Evolutionary conservation across 2,888 invertebrate genomes (phyloP).

Genomic region (Epicampocera succincta): DNA sequence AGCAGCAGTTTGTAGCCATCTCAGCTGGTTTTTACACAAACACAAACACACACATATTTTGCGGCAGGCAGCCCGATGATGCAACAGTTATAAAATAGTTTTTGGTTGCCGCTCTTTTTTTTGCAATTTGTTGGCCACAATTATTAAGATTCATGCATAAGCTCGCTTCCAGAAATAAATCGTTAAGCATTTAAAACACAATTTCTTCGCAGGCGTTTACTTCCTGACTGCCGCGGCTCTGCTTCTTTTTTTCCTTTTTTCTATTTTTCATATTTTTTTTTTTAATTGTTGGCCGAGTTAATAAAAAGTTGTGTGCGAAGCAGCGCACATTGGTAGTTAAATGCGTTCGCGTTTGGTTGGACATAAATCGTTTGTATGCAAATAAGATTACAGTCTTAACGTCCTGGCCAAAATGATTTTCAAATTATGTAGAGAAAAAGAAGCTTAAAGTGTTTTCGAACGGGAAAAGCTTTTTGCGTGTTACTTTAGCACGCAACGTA

Average conservation of each 20-base stretch:
- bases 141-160: not conserved
- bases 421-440: too few species aligned
- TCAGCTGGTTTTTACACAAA: conserved; percentile 11
- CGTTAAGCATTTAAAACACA: conserved; percentile 35
- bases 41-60: conserved; percentile 12
- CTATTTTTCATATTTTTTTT: conserved; percentile 7
- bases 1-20: not conserved
- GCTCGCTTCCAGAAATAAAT: conserved; percentile 36
- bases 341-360: not conserved
- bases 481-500: too few species aligned
- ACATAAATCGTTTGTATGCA: conserved; percentile 26
- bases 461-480: too few species aligned
- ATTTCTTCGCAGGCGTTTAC: conserved; percentile 59
- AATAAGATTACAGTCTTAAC: not conserved
- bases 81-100: conserved; percentile 37
- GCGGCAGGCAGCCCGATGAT: conserved; percentile 54
- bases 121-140: conserved; percentile 56
- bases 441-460: too few species aligned
- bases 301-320: conserved; percentile 19
- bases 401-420: too few species aligned
- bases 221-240: conserved; percentile 62
- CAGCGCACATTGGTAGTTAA: conserved; percentile 5
- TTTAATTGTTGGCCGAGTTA: conserved; percentile 10
- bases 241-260: too few species aligned
- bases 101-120: conserved; percentile 22